A percentile compares a stretch with the other conserved stretches of the same genome.
Conservation (phyloP, 2,797 vertebrate species). For the Melanotaenia trifasciata region DNA sequence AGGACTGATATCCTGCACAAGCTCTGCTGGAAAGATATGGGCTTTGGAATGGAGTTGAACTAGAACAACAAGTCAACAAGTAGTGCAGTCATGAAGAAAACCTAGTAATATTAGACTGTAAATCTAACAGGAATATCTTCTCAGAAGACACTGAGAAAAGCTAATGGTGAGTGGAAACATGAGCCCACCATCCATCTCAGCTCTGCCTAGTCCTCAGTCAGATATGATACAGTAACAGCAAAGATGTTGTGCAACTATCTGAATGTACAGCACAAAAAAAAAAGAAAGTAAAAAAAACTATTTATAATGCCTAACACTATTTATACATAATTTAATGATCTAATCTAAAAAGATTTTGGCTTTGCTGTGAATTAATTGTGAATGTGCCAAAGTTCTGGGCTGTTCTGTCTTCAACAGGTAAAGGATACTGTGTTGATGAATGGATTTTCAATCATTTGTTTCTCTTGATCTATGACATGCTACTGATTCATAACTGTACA, state of each 20-base stretch:
- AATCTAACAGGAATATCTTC: slow-evolving; percentile 10
- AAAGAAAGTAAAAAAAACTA: neutral
- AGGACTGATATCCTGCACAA: slow-evolving; percentile 49
- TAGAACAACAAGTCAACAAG: slow-evolving; percentile 48
- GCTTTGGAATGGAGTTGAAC: slow-evolving; percentile 34
- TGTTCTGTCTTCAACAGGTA: neutral
- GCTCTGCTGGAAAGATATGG: slow-evolving; percentile 45
- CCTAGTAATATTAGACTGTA: slow-evolving; percentile 10
- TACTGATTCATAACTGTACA: neutral
- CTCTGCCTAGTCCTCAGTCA: neutral
- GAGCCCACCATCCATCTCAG: slow-evolving; percentile 19
- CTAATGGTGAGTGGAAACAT: slow-evolving; percentile 32
- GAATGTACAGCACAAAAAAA: neutral
- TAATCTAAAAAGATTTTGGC: neutral
- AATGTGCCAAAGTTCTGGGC: neutral
- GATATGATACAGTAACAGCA: slow-evolving; percentile 11
- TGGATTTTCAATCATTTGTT: neutral
- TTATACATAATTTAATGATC: no score
- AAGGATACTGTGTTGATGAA: slow-evolving; percentile 1
- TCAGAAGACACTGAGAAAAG: slow-evolving; percentile 34
- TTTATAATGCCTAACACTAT: neutral
- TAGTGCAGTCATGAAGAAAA: slow-evolving; percentile 38
- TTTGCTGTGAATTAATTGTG: neutral
- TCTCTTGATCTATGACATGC: slow-evolving; percentile 3
- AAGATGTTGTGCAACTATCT: neutral